Base-by-base conservation (phyloP, 2,888 invertebrate genomes). In the Zhengitettix transpicula region DNA sequence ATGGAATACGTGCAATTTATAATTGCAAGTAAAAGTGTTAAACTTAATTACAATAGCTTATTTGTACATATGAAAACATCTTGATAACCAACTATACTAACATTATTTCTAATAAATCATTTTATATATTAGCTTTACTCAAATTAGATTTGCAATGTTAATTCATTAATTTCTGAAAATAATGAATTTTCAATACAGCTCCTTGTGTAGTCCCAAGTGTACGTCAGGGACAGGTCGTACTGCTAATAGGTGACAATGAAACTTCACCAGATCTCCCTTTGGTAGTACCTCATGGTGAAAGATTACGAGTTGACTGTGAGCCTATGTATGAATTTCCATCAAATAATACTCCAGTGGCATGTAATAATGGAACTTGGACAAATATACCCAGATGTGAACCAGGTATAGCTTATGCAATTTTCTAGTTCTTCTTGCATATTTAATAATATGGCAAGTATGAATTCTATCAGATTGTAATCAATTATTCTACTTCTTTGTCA, bases 331-430 rank as follows among this genome's bases (percentile, higher is more conserved):
- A 95, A 71, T 90, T 89, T 66, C 79, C 81, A 0, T 84, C 82
- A 55, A 84, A 85, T 64, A 78, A 83, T 1, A 84, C 85, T 8
- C 81, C 83, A 0, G 88, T 92, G 0, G 83, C 84, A 0, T 99
- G 98, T 71, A 86, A 89, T 70, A 96, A 97, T 68, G 97, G 97
- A 0, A 91, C 94, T 0, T 99, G 97, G 97, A 88, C 92, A 0
- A 86, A 90, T 64, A 88, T 94, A 66, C 96, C 97, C 0, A 81
- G 85, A 60, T 83, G 83, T 85, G 89, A 64, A 82, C 97, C 68
- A 79, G 91, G 83, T 89, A 70, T 65, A 65, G 55, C 55, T 14
- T 14, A 8, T 47, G 8, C 9, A 14, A 47, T n/a, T 5, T 12
- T 8, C 12, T 10, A 10, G 12, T 47, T 14, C 47, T 47, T 47